phyloP scores from a whole-genome alignment of 2,113 vertebrate genomes.

The Suncus etruscus region DNA sequence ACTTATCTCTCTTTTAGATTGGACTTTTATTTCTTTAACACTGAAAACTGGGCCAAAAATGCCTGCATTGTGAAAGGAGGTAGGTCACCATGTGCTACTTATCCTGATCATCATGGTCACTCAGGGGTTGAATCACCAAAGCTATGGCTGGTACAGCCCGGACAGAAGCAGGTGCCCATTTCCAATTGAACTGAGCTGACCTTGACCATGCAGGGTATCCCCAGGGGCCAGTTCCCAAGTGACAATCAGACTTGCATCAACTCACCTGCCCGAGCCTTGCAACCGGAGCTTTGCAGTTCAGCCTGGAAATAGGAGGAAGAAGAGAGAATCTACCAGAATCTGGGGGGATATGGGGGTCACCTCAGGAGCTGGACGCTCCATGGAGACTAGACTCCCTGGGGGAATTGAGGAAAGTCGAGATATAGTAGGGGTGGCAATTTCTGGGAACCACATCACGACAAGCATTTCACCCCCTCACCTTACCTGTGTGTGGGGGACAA shows the following conservation, averaged over 20 bases:
- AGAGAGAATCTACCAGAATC: too few species aligned
- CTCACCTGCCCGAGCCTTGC: constrained; percentile 18
- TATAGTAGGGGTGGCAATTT: constrained; percentile 50
- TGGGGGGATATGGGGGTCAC: too few species aligned
- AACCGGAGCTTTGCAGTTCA: constrained; percentile 4
- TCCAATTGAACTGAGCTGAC: fast-evolving
- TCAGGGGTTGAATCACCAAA: not conserved
- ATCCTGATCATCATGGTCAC: constrained; percentile 25
- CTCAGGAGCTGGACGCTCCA: not conserved
- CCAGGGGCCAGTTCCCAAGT: constrained; percentile 54
- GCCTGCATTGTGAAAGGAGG: not conserved
- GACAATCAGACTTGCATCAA: constrained; percentile 56
- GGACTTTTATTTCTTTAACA: constrained; percentile 65
- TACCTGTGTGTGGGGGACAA: constrained; percentile 2
- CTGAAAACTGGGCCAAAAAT: constrained; percentile 61
- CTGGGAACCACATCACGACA: constrained; percentile 48
- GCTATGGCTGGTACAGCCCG: not conserved
- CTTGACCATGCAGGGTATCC: constrained; percentile 50
- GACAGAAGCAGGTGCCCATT: not conserved
- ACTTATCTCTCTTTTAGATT: constrained; percentile 70
- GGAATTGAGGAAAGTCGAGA: constrained; percentile 68
- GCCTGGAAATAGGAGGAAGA: not conserved
- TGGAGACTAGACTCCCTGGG: constrained; percentile 51
- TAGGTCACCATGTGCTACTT: constrained; percentile 69
- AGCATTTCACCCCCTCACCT: constrained; percentile 57